Base-by-base conservation (phyloP, 2,113 vertebrate species). In the Dipodomys stephensi region DNA sequence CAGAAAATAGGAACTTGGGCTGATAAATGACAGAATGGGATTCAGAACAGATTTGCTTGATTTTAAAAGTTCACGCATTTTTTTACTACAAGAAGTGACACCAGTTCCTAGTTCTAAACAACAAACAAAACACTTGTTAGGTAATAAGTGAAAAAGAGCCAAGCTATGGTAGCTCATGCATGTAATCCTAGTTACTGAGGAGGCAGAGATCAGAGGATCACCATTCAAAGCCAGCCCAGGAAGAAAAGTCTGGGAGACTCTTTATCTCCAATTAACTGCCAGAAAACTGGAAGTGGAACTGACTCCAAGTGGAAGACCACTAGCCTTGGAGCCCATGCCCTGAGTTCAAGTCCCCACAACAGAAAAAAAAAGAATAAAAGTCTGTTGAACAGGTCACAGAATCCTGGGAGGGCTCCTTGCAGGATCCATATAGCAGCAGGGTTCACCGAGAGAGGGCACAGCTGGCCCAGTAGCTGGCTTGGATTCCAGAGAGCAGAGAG, bases 21-120 rank as follows among this genome's bases (percentile, higher is more conserved):
- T 88, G 18, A 8, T 86, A 93, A 95, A 74, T 77, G 49, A 67
- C 39, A 39, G 35, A 16, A 7, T 28, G 6, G 35, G 12, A 85
- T 46, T 88, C 67, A 88, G 92, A 83, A 4, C 32, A 94, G 18
- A 85, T 68, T 68, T 93, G 27, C 77, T 69, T 87, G 46, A 73
- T 78, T 94, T 94, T 82, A 30, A 81, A 83, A 96, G 79, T 35
- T 72, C 23, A 44, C 65, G 6, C 0, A 3, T 80, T 84, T 83
- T 87, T 67, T 80, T 2, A 77, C n/a, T 78, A 90, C n/a, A 22
- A 86, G 28, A 44, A 93, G 73, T 88, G 88, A 96, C 53, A 57
- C 15, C 53, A 57, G 15, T 57, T 57, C 53, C 53, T 57, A 57
- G 53, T 57, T 57, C 27, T 23, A 73, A 39, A 82, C 60, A 44